Evolutionary conservation across 2,797 vertebrate species (phyloP).

Genomic region (Cirrhinus molitorella): DNA sequence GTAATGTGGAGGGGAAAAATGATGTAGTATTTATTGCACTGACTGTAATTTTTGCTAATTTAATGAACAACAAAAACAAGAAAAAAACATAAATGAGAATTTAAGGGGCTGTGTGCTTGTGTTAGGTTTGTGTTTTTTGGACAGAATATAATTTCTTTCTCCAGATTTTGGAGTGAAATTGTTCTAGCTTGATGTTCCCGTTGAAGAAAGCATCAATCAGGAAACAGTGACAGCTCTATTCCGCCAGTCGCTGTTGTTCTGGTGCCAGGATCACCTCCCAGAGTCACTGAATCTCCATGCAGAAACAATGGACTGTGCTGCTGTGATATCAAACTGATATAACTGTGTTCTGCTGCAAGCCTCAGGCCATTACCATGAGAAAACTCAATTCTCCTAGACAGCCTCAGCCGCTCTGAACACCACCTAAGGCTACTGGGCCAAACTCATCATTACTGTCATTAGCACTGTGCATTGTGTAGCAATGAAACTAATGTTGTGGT

Average conservation of each 20-base stretch:
- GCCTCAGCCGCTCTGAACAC: slow-evolving; percentile 37
- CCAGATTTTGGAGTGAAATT: background rate
- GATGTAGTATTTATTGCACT: background rate
- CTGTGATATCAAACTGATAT: slow-evolving; percentile 26
- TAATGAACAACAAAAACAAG: background rate
- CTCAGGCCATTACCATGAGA: slow-evolving; percentile 17
- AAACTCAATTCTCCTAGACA: slow-evolving; percentile 25
- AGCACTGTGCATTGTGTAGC: slow-evolving; percentile 63
- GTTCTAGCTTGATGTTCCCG: background rate
- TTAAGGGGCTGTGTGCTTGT: background rate
- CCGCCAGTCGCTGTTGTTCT: background rate
- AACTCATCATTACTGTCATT: slow-evolving; percentile 74
- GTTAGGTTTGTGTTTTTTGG: background rate
- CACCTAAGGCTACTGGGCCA: slow-evolving; percentile 36
- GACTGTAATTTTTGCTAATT: background rate
- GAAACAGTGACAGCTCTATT: slow-evolving; percentile 31
- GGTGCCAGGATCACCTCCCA: slow-evolving; percentile 24
- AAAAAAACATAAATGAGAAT: background rate
- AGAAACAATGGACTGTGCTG: slow-evolving; percentile 5
- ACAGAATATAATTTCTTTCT: background rate
- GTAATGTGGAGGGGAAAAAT: background rate
- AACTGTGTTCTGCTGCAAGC: slow-evolving; percentile 34
- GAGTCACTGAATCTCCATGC: background rate
- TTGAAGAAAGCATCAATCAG: background rate
- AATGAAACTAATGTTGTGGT: slow-evolving; percentile 73